phyloP scores from a whole-genome alignment of 1,140 invertebrate genomes.

The Coelopa frigida region DNA sequence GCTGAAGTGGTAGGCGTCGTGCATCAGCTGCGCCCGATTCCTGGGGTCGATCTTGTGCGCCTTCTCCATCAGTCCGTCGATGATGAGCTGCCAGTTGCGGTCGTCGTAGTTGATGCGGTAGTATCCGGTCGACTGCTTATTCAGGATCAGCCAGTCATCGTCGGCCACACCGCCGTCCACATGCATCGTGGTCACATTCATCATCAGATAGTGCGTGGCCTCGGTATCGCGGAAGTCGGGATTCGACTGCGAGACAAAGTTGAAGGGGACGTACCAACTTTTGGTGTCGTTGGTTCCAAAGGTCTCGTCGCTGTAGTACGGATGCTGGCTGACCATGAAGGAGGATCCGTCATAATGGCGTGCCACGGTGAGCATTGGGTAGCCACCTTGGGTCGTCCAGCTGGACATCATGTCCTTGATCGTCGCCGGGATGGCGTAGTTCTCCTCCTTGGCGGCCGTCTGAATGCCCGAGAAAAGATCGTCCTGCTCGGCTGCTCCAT shows the following conservation, averaged over 20 bases:
- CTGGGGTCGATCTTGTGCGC: constrained; percentile 53
- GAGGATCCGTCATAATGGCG: constrained; percentile 43
- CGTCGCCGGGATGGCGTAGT: constrained; percentile 18
- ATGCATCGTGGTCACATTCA: constrained; percentile 10
- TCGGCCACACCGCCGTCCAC: neutral
- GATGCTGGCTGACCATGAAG: constrained; percentile 44
- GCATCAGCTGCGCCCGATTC: constrained; percentile 70
- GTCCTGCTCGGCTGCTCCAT: constrained; percentile 52
- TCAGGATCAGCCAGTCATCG: constrained; percentile 53
- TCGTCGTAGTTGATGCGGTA: constrained; percentile 58
- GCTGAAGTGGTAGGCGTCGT: constrained; percentile 65
- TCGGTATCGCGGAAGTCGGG: constrained; percentile 46
- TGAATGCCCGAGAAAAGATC: constrained; percentile 60
- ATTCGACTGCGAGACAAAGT: constrained; percentile 44
- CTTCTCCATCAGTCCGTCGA: constrained; percentile 40
- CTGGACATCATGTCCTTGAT: constrained; percentile 52
- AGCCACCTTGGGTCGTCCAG: constrained; percentile 62
- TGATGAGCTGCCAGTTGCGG: constrained; percentile 51
- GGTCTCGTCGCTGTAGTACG: constrained; percentile 30
- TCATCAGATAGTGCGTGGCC: constrained; percentile 28
- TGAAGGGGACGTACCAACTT: constrained; percentile 49
- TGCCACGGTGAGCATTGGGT: constrained; percentile 55
- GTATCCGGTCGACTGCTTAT: constrained; percentile 55
- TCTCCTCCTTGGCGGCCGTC: constrained; percentile 45
- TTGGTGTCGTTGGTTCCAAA: neutral